Evolutionary conservation across 2,113 vertebrate species (phyloP).

Genomic region (Syngnathus scovelli): DNA sequence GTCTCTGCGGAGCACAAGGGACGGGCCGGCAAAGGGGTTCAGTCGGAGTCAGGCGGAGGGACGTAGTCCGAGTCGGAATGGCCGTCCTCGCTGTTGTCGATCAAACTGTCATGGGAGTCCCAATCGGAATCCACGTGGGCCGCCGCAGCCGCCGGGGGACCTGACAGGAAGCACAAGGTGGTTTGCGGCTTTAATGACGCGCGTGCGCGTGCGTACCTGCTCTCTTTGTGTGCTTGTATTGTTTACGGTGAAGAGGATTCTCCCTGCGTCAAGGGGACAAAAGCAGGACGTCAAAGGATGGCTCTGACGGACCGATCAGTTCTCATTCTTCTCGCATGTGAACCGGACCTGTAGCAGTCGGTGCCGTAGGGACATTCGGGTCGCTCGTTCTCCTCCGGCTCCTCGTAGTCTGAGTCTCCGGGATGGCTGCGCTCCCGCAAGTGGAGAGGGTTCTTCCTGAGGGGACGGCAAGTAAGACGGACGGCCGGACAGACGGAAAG

Average conservation of each 20-base stretch:
- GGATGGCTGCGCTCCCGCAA: constrained; percentile 73
- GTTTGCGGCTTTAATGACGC: neutral
- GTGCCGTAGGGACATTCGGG: constrained; percentile 71
- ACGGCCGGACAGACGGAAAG: neutral
- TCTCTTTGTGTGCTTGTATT: constrained; percentile 65
- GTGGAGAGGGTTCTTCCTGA: constrained; percentile 71
- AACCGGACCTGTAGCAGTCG: constrained; percentile 69
- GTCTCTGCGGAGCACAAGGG: constrained; percentile 26
- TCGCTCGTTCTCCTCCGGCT: constrained; percentile 31
- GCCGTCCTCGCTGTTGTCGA: constrained; percentile 58
- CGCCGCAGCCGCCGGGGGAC: neutral
- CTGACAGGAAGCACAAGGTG: constrained; percentile 13
- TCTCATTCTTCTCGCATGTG: neutral
- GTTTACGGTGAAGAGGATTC: constrained; percentile 70
- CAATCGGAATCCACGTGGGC: constrained; percentile 20
- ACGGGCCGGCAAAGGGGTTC: constrained; percentile 40
- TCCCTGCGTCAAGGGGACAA: constrained; percentile 51
- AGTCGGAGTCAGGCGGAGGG: constrained; percentile 41
- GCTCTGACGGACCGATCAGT: too few relatives aligned
- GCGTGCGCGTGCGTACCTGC: constrained; percentile 38
- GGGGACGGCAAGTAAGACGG: neutral
- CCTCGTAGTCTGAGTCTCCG: constrained; percentile 61
- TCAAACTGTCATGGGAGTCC: constrained; percentile 55
- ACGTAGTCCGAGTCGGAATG: constrained; percentile 62
- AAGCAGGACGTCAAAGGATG: neutral